phyloP scores from a whole-genome alignment of 2,888 invertebrate genomes.

The Antheraea yamamai region DNA sequence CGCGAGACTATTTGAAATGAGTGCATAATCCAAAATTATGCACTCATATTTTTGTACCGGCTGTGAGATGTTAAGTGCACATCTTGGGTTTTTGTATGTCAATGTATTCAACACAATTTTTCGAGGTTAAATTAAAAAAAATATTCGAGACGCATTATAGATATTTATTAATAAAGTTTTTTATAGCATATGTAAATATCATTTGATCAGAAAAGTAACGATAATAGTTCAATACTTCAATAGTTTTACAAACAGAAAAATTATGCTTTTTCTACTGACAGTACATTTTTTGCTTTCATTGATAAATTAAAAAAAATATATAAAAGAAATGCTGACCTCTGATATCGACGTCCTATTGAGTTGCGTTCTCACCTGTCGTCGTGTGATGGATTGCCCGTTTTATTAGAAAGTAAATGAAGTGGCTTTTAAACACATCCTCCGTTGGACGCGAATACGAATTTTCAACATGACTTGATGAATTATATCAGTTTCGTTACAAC shows the following conservation, averaged over 20 bases:
- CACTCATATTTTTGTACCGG: no score
- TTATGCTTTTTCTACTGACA: background rate
- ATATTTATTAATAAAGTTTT: no score
- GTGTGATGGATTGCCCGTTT: conserved; percentile 66
- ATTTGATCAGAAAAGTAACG: no score
- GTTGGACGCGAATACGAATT: conserved; percentile 50
- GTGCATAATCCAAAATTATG: no score
- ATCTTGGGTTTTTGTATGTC: no score
- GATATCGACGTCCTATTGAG: conserved; percentile 60
- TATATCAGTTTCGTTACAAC: background rate
- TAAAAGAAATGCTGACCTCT: conserved; percentile 35
- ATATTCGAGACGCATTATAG: no score
- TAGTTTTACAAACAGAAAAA: background rate
- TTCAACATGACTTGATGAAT: conserved; percentile 47
- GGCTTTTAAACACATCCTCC: conserved; percentile 55
- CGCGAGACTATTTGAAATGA: no score
- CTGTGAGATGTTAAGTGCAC: no score
- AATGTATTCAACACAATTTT: no score
- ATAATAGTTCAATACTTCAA: no score
- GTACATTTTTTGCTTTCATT: background rate
- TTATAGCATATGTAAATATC: no score
- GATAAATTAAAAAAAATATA: background rate
- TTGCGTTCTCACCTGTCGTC: conserved; percentile 54
- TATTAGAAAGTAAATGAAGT: conserved; percentile 74
- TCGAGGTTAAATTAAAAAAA: no score